These are phyloP conservation scores for Megathymus violae DNA, from an alignment of 1,140 invertebrate genomes.

Conservation along the genomic window DNA sequence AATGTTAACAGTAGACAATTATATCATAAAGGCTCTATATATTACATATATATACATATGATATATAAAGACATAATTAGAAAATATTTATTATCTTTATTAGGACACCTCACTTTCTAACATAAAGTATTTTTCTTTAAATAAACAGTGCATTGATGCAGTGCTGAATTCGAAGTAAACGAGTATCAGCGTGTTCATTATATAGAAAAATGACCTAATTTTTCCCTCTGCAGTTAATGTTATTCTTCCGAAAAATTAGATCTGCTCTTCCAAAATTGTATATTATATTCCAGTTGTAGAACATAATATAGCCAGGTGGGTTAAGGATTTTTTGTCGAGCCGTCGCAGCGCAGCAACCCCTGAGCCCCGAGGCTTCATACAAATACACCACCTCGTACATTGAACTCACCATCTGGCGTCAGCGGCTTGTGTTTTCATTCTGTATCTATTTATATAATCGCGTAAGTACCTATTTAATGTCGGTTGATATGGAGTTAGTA, in stretches of 20 bases:
- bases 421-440: constrained; percentile 14
- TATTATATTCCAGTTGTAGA: constrained; percentile 16
- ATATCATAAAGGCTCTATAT: neutral
- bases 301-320: constrained; percentile 60
- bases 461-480: constrained; percentile 5
- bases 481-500: neutral
- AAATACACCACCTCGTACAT: constrained; percentile 63
- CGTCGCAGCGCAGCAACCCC: constrained; percentile 49
- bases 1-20: constrained; percentile 14
- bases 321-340: constrained; percentile 53
- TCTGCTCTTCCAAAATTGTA: neutral
- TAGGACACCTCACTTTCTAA: too few species aligned
- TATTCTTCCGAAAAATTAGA: neutral
- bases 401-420: constrained; percentile 71
- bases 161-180: too few species aligned
- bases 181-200: too few species aligned
- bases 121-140: too few species aligned
- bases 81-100: too few species aligned
- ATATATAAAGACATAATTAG: too few species aligned
- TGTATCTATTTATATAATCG: constrained; percentile 30
- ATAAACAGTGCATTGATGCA: too few species aligned
- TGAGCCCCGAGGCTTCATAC: constrained; percentile 49
- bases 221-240: too few species aligned
- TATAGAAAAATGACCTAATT: too few species aligned
- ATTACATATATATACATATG: too few species aligned